Conservation (phyloP, 2,797 vertebrate genomes). For the Glyptemys insculpta region DNA sequence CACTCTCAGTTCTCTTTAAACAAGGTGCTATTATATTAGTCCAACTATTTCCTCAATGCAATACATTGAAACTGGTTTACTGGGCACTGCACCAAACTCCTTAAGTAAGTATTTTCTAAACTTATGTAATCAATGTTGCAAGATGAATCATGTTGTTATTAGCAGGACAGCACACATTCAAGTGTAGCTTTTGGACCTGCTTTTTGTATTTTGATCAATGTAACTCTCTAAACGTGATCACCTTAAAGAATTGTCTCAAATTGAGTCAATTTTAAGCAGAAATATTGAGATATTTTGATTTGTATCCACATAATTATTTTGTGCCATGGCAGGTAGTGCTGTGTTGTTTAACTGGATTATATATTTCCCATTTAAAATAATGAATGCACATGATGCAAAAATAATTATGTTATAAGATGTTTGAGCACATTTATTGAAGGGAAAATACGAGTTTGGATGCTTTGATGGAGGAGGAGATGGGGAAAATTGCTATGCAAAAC, state of each 20-base stretch:
- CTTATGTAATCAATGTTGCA: not conserved
- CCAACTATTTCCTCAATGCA: not conserved
- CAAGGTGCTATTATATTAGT: not conserved
- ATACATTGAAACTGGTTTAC: not conserved
- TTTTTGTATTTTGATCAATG: constrained; percentile 3
- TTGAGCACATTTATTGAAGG: not conserved
- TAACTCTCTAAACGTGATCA: not conserved
- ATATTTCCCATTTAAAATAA: not conserved
- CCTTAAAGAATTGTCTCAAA: not conserved
- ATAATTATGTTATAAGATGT: not conserved
- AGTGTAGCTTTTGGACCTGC: constrained; percentile 1
- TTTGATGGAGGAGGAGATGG: not conserved
- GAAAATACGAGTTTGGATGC: not conserved
- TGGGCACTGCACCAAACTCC: not conserved
- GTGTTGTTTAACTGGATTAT: not conserved
- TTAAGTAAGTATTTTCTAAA: not conserved
- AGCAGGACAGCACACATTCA: not conserved
- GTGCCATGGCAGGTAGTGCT: not conserved
- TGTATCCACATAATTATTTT: not conserved
- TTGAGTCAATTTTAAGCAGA: not conserved
- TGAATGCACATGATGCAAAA: not conserved
- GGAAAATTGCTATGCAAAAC: not conserved
- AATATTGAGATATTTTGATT: not conserved
- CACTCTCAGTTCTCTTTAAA: not conserved
- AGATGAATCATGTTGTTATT: constrained; percentile 21